Base-by-base conservation (phyloP, 53 echinoderm and acorn worm genomes). In the Luidia sarsii region DNA sequence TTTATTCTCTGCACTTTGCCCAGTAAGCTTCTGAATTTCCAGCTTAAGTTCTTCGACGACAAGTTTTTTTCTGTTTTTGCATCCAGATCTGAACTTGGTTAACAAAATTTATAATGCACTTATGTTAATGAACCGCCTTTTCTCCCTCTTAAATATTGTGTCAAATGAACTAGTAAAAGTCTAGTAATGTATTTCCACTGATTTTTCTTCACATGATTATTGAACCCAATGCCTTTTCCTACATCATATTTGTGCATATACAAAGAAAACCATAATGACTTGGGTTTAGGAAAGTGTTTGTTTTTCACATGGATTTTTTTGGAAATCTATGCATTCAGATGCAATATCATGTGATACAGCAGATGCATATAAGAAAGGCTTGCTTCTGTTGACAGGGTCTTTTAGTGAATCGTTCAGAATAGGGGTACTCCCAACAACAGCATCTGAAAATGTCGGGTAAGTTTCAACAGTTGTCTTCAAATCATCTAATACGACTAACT, bases 161-260 rank as follows among this genome's bases (percentile, higher is more conserved):
- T 67, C 67, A 43, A 67, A 67, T 67, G 67, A 67, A 10, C 24
- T n/a, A 67, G 5, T 39, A 67, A 39, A 43, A 43, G 46, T 43
- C 21, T 20, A 43, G 41, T 48, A 22, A 67, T 43, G 24, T 41
- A 67, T 30, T 67, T 67, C 67, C 67, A 67, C 13, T 20, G 21
- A 8, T 67, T 45, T 27, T 67, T 67, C 41, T 21, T 67, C 11
- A 67, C 24, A 30, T 67, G 67, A 11, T 67, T 28, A 10, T 38
- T 7, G 46, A 67, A 41, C 27, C 41, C 39, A 41, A 67, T 24
- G 15, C 22, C 21, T 41, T 67, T 45, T n/a, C n/a, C n/a, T n/a
- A n/a, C n/a, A n/a, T n/a, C n/a, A n/a, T n/a, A n/a, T n/a, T n/a
- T n/a, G n/a, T n/a, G n/a, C n/a, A n/a, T n/a, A n/a, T n/a, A n/a